phyloP scores from a whole-genome alignment of 30 jellyfish, hydroid and myxozoan genomes.

The Morbakka virulenta region DNA sequence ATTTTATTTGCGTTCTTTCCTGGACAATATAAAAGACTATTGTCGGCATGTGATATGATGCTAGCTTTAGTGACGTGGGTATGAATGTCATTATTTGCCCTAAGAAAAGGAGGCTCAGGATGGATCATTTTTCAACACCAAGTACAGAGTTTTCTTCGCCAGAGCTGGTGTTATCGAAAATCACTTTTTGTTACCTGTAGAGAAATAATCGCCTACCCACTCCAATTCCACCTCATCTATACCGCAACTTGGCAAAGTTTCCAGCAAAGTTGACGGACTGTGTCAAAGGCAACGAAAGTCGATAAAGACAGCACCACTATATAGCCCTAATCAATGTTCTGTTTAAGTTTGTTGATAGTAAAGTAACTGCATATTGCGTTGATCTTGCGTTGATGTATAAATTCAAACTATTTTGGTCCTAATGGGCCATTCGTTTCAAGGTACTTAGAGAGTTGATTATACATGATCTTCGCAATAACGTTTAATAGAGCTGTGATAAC shows the following conservation, averaged over 20 bases:
- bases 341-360: constrained; percentile 29
- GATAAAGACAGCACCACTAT: constrained; percentile 58
- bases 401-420: constrained; percentile 47
- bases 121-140: constrained; percentile 43
- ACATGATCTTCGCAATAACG: constrained; percentile 4
- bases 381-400: constrained; percentile 55
- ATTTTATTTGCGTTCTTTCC: constrained; percentile 18
- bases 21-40: constrained; percentile 24
- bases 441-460: constrained; percentile 53
- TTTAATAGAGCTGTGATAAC: constrained; percentile 3
- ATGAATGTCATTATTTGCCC: constrained; percentile 21
- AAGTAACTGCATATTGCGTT: constrained; percentile 62
- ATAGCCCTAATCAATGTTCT: constrained; percentile 58
- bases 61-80: constrained; percentile 31
- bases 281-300: constrained; percentile 56
- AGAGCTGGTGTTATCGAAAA: constrained; percentile 57
- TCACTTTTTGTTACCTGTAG: constrained; percentile 12
- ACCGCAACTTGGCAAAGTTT: background rate
- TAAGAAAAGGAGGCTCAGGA: constrained; percentile 29
- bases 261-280: constrained; percentile 17
- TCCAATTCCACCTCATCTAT: background rate
- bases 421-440: constrained; percentile 39
- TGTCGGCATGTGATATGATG: constrained; percentile 27
- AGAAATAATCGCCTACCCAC: constrained; percentile 14
- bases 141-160: constrained; percentile 27